Conservation (phyloP, 2,797 vertebrate genomes). For the Ciconia nigra region DNA sequence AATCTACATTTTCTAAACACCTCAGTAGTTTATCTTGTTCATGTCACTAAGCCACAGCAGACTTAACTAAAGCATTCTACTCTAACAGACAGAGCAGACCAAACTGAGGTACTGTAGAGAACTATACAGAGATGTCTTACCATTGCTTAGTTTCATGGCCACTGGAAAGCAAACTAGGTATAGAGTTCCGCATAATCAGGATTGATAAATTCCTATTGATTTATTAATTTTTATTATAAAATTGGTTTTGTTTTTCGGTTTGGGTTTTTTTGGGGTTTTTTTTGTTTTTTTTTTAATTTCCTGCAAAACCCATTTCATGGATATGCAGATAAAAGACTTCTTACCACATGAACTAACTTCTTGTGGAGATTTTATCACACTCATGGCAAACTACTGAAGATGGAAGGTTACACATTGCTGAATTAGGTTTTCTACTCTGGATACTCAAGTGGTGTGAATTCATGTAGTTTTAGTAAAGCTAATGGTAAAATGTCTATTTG, state of each 20-base stretch:
- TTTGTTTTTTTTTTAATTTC: background rate
- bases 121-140: background rate
- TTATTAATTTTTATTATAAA: background rate
- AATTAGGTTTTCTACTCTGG: background rate
- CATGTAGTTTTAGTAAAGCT: background rate
- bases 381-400: background rate
- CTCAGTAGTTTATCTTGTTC: background rate
- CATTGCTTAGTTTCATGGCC: background rate
- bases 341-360: background rate
- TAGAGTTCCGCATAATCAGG: background rate
- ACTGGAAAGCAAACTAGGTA: background rate
- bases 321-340: background rate
- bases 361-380: background rate
- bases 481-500: background rate
- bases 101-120: background rate
- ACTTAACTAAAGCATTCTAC: background rate
- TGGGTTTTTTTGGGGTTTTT: too few relatives aligned
- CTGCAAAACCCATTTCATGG: background rate
- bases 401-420: background rate
- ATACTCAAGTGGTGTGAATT: background rate
- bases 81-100: background rate
- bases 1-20: background rate
- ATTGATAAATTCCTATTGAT: background rate
- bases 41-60: background rate
- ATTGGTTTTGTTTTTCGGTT: background rate